Percentiles rank a stretch among this genome's conserved stretches.
Conservation (phyloP, 2,797 vertebrate genomes). For the Gadopsis bispinosus region DNA sequence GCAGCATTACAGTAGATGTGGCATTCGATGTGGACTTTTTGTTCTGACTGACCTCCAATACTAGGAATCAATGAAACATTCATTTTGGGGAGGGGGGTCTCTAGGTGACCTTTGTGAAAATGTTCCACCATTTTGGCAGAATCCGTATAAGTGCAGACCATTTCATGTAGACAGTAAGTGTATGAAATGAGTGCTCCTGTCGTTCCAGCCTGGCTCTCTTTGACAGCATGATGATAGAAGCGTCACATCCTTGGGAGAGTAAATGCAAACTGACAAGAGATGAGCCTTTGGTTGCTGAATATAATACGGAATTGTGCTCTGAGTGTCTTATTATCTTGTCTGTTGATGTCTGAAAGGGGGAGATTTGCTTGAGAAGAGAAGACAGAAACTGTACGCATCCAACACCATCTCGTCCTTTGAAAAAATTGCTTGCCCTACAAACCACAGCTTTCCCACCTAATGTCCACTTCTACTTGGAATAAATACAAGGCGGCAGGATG, state of each 20-base stretch:
- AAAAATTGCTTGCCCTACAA: constrained; percentile 96
- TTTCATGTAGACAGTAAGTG: constrained; percentile 99
- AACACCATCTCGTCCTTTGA: constrained; percentile 86
- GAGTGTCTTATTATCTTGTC: constrained; percentile 99
- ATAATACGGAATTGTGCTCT: constrained; percentile 99
- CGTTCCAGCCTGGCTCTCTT: constrained; percentile 93
- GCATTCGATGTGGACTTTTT: constrained; percentile 81
- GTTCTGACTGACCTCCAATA: constrained; percentile 92
- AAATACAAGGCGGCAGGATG: constrained; percentile 93
- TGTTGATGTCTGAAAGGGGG: constrained; percentile 98
- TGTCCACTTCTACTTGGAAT: constrained; percentile 98
- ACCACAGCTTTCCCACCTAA: constrained; percentile 98
- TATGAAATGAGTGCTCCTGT: constrained; percentile 98
- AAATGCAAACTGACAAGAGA: constrained; percentile 99
- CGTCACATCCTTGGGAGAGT: constrained; percentile 97
- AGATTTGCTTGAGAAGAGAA: constrained; percentile 94
- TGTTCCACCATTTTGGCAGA: constrained; percentile 96
- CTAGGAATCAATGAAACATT: constrained; percentile 87
- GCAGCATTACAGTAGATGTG: constrained; percentile 81
- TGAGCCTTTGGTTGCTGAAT: constrained; percentile 99
- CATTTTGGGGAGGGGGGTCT: constrained; percentile 75
- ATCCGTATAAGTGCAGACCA: constrained; percentile 94
- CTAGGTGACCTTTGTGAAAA: constrained; percentile 97
- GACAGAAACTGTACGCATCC: constrained; percentile 94
- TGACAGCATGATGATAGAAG: constrained; percentile 99